Conservation (phyloP, 2,888 invertebrate genomes). For the Machimus atricapillus region DNA sequence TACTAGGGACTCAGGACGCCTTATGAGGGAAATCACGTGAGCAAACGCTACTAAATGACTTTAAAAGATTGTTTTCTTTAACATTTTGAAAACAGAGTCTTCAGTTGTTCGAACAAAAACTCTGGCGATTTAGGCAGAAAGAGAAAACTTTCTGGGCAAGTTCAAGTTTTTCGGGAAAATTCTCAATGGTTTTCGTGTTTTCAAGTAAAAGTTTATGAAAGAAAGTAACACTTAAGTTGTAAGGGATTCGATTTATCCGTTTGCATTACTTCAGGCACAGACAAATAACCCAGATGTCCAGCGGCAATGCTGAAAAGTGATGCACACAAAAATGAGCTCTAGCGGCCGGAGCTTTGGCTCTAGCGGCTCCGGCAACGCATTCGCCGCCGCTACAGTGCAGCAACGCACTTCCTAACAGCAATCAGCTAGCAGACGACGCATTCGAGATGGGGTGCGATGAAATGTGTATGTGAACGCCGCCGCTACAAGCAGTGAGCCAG, state of each 20-base stretch:
- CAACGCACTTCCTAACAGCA: too few relatives aligned
- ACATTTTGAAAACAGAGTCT: background rate
- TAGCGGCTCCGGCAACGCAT: too few relatives aligned
- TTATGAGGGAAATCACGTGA: background rate
- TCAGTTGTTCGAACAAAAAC: background rate
- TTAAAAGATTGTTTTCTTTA: background rate
- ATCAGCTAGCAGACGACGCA: too few relatives aligned
- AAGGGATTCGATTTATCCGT: background rate
- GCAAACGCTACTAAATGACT: background rate
- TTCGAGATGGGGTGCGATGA: too few relatives aligned
- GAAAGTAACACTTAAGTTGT: background rate
- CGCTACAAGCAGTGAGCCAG: too few relatives aligned
- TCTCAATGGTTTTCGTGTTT: background rate
- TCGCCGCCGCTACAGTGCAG: too few relatives aligned
- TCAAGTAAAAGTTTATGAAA: background rate
- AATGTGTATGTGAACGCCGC: too few relatives aligned
- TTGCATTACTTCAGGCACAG: background rate
- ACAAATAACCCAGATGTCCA: too few relatives aligned
- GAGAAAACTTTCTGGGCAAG: background rate
- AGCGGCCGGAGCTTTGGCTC: too few relatives aligned
- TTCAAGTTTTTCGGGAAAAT: background rate
- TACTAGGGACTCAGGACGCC: background rate
- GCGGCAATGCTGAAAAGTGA: too few relatives aligned
- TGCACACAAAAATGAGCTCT: too few relatives aligned
- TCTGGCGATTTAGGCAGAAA: background rate